Evolutionary conservation across 2,113 vertebrate species (phyloP).

Genomic region (Psammodynastes pulverulentus): DNA sequence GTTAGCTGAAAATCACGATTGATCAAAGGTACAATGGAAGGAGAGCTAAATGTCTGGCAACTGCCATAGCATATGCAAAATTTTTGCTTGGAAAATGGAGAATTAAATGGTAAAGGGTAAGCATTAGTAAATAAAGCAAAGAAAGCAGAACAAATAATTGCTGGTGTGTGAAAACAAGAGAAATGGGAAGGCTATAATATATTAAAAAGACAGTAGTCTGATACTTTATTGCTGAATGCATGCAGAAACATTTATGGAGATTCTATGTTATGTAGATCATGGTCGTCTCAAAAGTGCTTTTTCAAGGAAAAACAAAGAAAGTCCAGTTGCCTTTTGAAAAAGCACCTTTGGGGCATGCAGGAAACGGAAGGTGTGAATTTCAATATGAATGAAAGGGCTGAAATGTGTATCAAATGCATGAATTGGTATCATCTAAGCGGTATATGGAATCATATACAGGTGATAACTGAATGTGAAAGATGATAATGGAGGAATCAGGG

Average conservation of each 20-base stretch:
- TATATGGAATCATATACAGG: background rate
- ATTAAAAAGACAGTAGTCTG: background rate
- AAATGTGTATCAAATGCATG: background rate
- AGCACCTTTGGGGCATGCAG: background rate
- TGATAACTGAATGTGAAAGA: background rate
- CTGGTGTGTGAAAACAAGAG: background rate
- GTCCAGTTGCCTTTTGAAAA: background rate
- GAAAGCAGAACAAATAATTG: background rate
- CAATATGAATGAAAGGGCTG: background rate
- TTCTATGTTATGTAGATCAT: background rate
- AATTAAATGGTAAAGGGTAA: background rate
- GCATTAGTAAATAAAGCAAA: background rate
- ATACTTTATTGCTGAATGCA: background rate
- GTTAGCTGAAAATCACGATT: background rate
- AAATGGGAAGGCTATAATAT: background rate
- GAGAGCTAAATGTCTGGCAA: background rate
- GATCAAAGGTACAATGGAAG: background rate
- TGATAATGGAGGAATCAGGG: background rate
- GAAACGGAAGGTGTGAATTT: background rate
- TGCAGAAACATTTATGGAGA: background rate
- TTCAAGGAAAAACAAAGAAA: background rate
- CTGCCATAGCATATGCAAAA: background rate
- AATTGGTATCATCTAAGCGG: background rate
- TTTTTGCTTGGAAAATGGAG: background rate
- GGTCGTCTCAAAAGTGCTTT: background rate